Evolutionary conservation across 2,888 invertebrate genomes (phyloP), one percentile per base, ranked within the genome.

Genomic region (Pantelozetes paolii): DNA sequence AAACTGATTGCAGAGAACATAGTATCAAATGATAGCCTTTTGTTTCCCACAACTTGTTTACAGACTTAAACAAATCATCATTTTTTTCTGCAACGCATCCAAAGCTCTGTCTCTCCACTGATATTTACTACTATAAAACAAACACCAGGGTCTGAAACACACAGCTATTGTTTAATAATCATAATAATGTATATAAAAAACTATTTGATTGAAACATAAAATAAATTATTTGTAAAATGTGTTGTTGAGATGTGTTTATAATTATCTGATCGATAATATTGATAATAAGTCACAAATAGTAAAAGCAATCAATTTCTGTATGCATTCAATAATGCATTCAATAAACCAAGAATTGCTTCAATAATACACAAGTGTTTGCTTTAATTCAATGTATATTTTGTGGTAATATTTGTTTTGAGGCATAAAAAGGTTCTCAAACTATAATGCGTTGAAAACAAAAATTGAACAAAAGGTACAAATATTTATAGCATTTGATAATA

Each of bases 221-320:
- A 54, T 54, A 54, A 54, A 13, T 54, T 54, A 54, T 54, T 9
- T 18, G 1, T 20, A 54, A 23, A 54, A 54, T 54, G 23, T 54
- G 20, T 54, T 54, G 26, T 23, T 26, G 1, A 54, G 20, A 23
- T 54, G 23, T 26, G 23, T 54, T 54, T 23, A 23, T 54, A 23
- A 57, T 57, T 30, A 57, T 57, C 0, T 15, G 30, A 57, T 57
- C 57, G 57, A 57, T 57, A 57, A 28, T 57, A 57, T 57, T 57
- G 57, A 57, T 57, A 57, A 23, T 26, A 26, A 57, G 30, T 57
- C 15, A 57, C 28, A 13, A 57, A 15, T 45, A 45, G 15, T 45
- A 45, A 45, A 54, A 57, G 5, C 57, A 57, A 28, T 57, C 57
- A 57, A 28, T 57, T 57, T 28, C 26, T 54, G 20, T 15, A 15